Base-by-base conservation (phyloP, 2,113 vertebrate species). In the Trochalopteron elliotii region DNA sequence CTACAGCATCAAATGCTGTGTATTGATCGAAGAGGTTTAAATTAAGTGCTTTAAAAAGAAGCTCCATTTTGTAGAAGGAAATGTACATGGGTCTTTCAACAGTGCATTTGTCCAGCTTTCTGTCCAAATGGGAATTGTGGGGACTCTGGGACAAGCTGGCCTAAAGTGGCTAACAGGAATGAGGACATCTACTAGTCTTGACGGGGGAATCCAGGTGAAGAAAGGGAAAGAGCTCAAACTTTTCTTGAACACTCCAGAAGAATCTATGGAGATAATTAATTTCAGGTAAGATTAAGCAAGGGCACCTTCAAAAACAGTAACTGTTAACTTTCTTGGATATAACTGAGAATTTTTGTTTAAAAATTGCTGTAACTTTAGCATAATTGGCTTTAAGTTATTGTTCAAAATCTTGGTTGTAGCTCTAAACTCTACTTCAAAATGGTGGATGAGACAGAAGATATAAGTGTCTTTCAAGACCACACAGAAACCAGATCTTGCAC, bases 221-320 rank as follows among this genome's bases (percentile, higher is more conserved):
- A 98, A 98, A 56, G 98, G 98, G 9, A 98, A 94, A 72, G 98
- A 98, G n/a, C 83, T 99, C 72, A 98, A 98, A 84, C 91, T 98
- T 89, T 98, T 98, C 12, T 97, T 99, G 37, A 99, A 99, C 94
- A 98, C 98, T 22, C 98, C 98, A 0, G 98, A 99, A 95, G 98
- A 99, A 30, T 77, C 97, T 19, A 97, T 98, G 98, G 98, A 99
- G 78, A 96, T 99, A 64, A 42, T 99, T 44, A 96, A 98, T 93
- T 94, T 99, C 94, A 98, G 98, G 98, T 99, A 92, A 91, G 89
- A 40, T 33, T 82, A 30, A 18, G 10, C 12, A 77, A 37, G 8
- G 8, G 11, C 9, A 40, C 23, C 12, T 44, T 37, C 28, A 82
- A 42, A 80, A 88, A 39, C 11, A 67, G 16, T 59, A 81, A 52